Percentiles rank a stretch among this genome's conserved stretches.
Conservation (phyloP, 2,113 vertebrate species). For the Phylloscopus trochilus region DNA sequence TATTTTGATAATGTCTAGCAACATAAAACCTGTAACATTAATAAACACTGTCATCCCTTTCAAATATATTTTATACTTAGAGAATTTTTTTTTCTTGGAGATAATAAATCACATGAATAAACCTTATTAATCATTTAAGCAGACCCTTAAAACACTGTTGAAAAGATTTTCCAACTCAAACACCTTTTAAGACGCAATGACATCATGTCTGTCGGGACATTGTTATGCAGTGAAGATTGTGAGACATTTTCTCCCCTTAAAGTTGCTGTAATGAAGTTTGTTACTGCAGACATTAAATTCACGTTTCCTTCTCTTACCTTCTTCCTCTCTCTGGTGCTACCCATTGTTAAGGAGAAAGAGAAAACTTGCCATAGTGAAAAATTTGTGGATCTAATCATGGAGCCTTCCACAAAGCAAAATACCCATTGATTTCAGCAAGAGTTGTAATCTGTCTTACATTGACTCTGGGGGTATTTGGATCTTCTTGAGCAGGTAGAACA, state of each 20-base stretch:
- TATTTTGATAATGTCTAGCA: constrained; percentile 46
- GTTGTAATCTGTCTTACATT: neutral
- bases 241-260: constrained; percentile 34
- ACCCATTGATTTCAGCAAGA: neutral
- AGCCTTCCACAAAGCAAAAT: neutral
- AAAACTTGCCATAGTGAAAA: neutral
- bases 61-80: constrained; percentile 17
- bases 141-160: constrained; percentile 41
- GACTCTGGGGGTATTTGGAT: neutral
- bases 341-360: neutral
- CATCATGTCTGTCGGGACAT: constrained; percentile 69
- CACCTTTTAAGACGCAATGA: constrained; percentile 64
- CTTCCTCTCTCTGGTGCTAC: neutral
- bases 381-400: neutral
- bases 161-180: constrained; percentile 67
- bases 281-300: neutral
- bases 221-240: constrained; percentile 45
- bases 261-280: constrained; percentile 32
- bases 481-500: neutral
- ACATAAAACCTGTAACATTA: neutral
- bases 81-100: constrained; percentile 27
- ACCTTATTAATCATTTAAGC: constrained; percentile 63
- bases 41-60: constrained; percentile 34
- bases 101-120: constrained; percentile 48
- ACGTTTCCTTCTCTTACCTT: constrained; percentile 42